Percentiles rank a stretch among this genome's conserved stretches.
These are phyloP conservation scores for Leptinotarsa tumamoca DNA, from an alignment of 2,888 invertebrate genomes.

Conservation along the genomic window DNA sequence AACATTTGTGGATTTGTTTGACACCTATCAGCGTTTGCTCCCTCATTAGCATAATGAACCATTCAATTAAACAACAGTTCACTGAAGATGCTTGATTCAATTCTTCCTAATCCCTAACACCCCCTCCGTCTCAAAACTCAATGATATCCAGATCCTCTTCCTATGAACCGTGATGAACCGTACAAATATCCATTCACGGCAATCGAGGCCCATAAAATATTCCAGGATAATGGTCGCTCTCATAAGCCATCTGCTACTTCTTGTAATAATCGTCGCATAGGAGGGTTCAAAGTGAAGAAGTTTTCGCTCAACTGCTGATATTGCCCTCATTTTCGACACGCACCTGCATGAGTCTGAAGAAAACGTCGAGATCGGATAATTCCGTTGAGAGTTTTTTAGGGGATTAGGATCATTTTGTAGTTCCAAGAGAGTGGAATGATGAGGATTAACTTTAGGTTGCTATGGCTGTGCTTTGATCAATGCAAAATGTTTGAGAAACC, in stretches of 20 bases:
- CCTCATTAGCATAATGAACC: too few relatives aligned
- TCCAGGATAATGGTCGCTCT: background rate
- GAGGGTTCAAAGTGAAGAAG: background rate
- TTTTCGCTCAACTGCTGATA: conserved; percentile 7
- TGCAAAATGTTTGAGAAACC: too few relatives aligned
- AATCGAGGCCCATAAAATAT: background rate
- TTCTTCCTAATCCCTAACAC: too few relatives aligned
- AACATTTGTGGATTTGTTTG: too few relatives aligned
- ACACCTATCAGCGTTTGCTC: too few relatives aligned
- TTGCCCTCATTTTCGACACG: conserved; percentile 8
- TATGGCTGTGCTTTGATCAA: background rate
- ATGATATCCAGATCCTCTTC: too few relatives aligned
- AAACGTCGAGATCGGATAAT: background rate
- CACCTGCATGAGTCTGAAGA: background rate
- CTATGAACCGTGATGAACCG: background rate
- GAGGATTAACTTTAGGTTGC: background rate
- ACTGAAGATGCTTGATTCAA: too few relatives aligned
- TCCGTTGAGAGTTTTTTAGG: background rate
- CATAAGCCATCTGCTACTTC: conserved; percentile 6
- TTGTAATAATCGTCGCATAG: background rate
- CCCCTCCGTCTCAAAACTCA: too few relatives aligned
- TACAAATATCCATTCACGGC: background rate
- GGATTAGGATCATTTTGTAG: background rate
- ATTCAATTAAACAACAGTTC: too few relatives aligned
- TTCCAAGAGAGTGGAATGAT: background rate